These are phyloP conservation scores for Lasioglossum morio DNA, from an alignment of 2,888 invertebrate genomes.

Conservation along the genomic window DNA sequence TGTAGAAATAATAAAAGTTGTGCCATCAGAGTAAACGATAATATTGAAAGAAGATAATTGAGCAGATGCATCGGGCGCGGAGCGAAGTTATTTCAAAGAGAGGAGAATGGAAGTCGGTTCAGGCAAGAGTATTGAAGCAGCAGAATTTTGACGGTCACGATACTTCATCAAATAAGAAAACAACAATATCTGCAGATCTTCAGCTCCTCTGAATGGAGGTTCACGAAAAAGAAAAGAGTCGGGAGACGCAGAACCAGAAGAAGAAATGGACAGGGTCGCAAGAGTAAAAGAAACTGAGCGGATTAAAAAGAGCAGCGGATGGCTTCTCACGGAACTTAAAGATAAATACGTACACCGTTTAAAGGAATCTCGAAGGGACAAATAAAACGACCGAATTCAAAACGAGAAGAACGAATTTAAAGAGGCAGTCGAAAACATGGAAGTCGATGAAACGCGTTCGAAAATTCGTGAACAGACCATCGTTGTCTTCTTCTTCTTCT, in stretches of 20 bases:
- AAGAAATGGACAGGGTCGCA: conserved; percentile 30
- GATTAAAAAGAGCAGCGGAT: conserved; percentile 32
- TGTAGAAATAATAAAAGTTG: no score
- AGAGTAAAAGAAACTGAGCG: conserved; percentile 36
- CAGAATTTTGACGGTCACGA: background rate
- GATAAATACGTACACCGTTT: conserved; percentile 37
- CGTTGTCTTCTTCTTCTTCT: background rate
- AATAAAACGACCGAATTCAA: conserved; percentile 20
- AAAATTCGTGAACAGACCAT: conserved; percentile 7
- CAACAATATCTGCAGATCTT: background rate
- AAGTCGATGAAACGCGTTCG: background rate
- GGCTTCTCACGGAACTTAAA: conserved; percentile 44
- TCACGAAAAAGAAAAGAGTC: conserved; percentile 7
- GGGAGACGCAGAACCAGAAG: background rate
- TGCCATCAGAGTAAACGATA: background rate
- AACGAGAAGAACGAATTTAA: conserved; percentile 20
- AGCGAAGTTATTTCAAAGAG: background rate
- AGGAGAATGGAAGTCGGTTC: background rate
- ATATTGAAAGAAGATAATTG: background rate
- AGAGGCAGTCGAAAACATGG: conserved; percentile 5
- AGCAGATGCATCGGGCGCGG: background rate
- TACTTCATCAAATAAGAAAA: conserved; percentile 4
- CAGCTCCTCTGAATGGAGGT: conserved; percentile 40
- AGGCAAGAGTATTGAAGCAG: background rate
- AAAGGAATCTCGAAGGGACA: conserved; percentile 22